Base-by-base conservation (phyloP, 2,113 vertebrate genomes). In the Prunella himalayana region DNA sequence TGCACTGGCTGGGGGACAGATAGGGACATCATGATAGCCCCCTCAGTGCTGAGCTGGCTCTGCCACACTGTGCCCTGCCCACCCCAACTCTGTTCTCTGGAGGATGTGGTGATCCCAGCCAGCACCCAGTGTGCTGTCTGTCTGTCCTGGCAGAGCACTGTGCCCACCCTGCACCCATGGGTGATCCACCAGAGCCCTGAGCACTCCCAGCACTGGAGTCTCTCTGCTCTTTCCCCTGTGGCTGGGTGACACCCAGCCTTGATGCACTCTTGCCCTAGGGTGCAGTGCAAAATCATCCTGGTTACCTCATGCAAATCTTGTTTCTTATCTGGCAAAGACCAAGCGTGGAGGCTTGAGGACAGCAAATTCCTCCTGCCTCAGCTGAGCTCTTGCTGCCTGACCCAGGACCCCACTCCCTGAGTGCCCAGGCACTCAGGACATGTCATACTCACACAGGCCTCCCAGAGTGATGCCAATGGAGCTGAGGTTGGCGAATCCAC, bases 401-500 rank as follows among this genome's bases (percentile, higher is more conserved):
- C 27, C 9, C 44, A 64, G 33, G 31, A 39, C 47, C 7, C 35
- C 56, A 51, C 13, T 65, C 49, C 12, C 11, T 39, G 0, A 53
- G 0, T 35, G 37, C 49, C 68, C 60, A 49, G 37, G n/a, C 15
- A 49, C 14, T 6, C 22, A 42, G 31, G 22, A 35, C 0, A 0
- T 1, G 17, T 51, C 17, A 37, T 30, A 97, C 99, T 98, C 96
- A 99, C 99, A 93, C 35, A 99, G 97, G 86, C 98, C 98, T 95
- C 99, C 99, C 56, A 99, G 98, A 97, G 98, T 97, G 96, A 99
- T 98, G 30, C 99, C 99, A 7, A 99, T 97, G 69, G 99, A 99
- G 95, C 99, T 99, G 83, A 99, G 87, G 96, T 99, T 99, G 94
- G 99, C 98, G 9, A 99, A 99, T 53, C 99, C 99, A 37, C 99